phyloP scores from a whole-genome alignment of 2,888 invertebrate species.

The Pterobdella sp. region DNA sequence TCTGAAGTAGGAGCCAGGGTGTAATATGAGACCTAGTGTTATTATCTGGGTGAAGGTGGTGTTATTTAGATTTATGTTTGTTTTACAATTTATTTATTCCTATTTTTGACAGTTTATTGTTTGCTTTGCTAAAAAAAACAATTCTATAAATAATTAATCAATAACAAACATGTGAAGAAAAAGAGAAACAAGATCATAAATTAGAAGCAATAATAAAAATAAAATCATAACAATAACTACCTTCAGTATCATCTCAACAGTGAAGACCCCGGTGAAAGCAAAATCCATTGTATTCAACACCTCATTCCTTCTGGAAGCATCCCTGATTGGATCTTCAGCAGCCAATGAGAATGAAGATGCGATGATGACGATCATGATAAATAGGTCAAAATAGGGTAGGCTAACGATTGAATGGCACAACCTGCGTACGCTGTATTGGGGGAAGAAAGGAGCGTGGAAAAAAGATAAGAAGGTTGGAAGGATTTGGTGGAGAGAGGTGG shows the following conservation, averaged over 20 bases:
- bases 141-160: background rate
- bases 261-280: conserved; percentile 99
- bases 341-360: conserved; percentile 97
- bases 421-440: conserved; percentile 73
- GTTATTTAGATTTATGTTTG: background rate
- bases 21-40: conserved; percentile 82
- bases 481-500: too few species aligned
- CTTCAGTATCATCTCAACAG: conserved; percentile 91
- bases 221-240: too few species aligned
- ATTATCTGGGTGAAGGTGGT: conserved; percentile 51
- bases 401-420: conserved; percentile 99
- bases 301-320: conserved; percentile 68
- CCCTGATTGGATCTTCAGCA: conserved; percentile 95
- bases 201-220: too few species aligned
- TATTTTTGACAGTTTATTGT: too few species aligned
- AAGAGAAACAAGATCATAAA: too few species aligned
- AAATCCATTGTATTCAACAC: conserved; percentile 96
- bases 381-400: conserved; percentile 97
- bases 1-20: conserved; percentile 92
- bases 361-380: conserved; percentile 99
- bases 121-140: background rate
- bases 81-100: too few species aligned
- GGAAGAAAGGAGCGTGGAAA: conserved; percentile 18
- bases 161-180: background rate
- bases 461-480: background rate